phyloP scores from a whole-genome alignment of 37 sponge, comb jelly and placozoan genomes.

The Chondrosia reniformis region DNA sequence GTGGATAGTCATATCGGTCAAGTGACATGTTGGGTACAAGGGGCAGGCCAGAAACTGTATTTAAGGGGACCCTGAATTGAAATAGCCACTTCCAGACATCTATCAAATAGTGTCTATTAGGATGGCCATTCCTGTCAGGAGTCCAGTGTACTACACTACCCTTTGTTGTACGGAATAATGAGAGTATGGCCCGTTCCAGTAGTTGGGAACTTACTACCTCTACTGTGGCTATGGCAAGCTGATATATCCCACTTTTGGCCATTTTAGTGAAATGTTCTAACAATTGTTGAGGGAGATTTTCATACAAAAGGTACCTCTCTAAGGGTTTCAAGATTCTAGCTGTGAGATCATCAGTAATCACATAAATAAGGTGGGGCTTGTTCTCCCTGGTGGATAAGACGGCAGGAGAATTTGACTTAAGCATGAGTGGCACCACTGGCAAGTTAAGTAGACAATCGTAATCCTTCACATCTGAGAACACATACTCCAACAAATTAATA shows the following conservation, averaged over 20 bases:
- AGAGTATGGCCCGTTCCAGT: constrained; percentile 18
- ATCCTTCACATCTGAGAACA: too few species aligned
- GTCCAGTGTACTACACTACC: constrained; percentile 5
- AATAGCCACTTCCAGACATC: constrained; percentile 45
- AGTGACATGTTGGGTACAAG: neutral
- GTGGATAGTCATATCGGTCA: neutral
- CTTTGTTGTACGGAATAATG: neutral
- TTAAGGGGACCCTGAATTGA: neutral
- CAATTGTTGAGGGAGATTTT: neutral
- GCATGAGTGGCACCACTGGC: neutral
- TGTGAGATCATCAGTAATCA: neutral
- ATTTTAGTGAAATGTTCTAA: neutral
- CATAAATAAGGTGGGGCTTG: neutral
- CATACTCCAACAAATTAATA: too few species aligned
- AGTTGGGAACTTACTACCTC: constrained; percentile 7
- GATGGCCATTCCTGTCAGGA: constrained; percentile 28
- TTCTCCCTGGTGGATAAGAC: neutral
- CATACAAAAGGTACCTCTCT: neutral
- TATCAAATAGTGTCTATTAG: constrained; percentile 20
- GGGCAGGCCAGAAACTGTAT: constrained; percentile 3
- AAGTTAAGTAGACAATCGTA: too few species aligned
- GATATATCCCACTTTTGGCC: neutral
- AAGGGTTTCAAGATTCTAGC: neutral
- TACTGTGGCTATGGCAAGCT: constrained; percentile 9
- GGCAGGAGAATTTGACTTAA: neutral